Evolutionary conservation across 2,888 invertebrate genomes (phyloP).

Genomic region (Amaurobius ferox): DNA sequence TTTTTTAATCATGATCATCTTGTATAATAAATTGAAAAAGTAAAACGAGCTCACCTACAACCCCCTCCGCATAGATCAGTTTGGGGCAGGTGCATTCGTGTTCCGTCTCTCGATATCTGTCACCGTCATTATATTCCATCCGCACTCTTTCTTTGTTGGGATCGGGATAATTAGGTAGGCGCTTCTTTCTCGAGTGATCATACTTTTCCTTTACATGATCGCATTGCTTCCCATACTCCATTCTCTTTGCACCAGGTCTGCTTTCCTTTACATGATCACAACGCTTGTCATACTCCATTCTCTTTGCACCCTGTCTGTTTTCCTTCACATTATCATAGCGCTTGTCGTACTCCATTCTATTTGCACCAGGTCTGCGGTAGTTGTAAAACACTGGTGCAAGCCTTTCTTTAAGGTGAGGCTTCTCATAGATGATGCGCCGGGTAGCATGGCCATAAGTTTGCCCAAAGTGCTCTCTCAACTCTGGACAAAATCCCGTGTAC

Average conservation of each 20-base stretch:
- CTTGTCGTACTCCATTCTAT: background rate
- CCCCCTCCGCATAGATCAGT: background rate
- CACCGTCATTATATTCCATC: background rate
- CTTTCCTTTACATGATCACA: too few species aligned
- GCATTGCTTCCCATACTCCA: background rate
- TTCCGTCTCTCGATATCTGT: background rate
- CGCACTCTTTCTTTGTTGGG: too few species aligned
- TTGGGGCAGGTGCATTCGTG: background rate
- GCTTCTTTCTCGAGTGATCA: background rate
- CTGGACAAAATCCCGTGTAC: slow-evolving; percentile 54
- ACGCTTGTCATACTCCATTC: background rate
- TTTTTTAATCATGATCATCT: too few species aligned
- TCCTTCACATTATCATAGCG: background rate
- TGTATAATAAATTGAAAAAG: background rate
- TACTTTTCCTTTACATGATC: background rate
- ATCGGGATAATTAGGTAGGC: background rate
- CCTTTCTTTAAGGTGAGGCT: slow-evolving; percentile 31
- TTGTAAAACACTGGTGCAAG: slow-evolving; percentile 22
- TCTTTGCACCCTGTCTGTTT: background rate
- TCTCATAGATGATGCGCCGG: slow-evolving; percentile 18
- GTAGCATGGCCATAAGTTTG: slow-evolving; percentile 48
- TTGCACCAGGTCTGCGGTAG: background rate
- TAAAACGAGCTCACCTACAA: background rate
- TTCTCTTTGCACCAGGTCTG: background rate
- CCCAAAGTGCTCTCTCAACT: slow-evolving; percentile 33